These are phyloP conservation scores for Patella depressa DNA, from an alignment of 2,888 invertebrate genomes.

Conservation along the genomic window DNA sequence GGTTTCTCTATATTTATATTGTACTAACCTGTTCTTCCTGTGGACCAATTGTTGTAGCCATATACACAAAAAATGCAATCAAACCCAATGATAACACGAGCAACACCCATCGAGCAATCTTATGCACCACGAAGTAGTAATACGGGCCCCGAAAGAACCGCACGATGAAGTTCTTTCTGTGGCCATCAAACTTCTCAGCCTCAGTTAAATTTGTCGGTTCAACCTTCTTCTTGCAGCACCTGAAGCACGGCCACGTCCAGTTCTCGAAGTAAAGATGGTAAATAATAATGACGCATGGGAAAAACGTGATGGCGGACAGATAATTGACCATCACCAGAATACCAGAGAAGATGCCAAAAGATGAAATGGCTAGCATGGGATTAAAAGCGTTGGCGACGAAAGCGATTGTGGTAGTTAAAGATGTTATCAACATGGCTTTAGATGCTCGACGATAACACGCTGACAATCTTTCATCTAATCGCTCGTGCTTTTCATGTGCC, in stretches of 20 bases:
- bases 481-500: conserved; percentile 42
- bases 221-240: neutral
- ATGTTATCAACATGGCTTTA: conserved; percentile 64
- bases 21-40: conserved; percentile 60
- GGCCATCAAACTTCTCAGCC: conserved; percentile 22
- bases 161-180: conserved; percentile 23
- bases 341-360: conserved; percentile 64
- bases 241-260: conserved; percentile 38
- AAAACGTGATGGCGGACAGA: conserved; percentile 65
- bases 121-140: conserved; percentile 49
- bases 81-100: conserved; percentile 42
- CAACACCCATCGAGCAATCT: conserved; percentile 44
- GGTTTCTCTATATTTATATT: neutral
- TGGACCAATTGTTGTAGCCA: conserved; percentile 51
- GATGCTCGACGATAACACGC: conserved; percentile 62
- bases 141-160: conserved; percentile 29
- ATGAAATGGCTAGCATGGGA: conserved; percentile 57
- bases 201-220: neutral
- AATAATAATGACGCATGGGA: conserved; percentile 58
- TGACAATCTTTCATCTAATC: conserved; percentile 56
- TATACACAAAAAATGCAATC: conserved; percentile 48
- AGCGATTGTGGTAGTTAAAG: conserved; percentile 64
- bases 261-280: conserved; percentile 43
- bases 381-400: conserved; percentile 63
- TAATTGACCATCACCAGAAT: conserved; percentile 64